Conservation (phyloP, 2,888 invertebrate genomes). For the Noctua comes region DNA sequence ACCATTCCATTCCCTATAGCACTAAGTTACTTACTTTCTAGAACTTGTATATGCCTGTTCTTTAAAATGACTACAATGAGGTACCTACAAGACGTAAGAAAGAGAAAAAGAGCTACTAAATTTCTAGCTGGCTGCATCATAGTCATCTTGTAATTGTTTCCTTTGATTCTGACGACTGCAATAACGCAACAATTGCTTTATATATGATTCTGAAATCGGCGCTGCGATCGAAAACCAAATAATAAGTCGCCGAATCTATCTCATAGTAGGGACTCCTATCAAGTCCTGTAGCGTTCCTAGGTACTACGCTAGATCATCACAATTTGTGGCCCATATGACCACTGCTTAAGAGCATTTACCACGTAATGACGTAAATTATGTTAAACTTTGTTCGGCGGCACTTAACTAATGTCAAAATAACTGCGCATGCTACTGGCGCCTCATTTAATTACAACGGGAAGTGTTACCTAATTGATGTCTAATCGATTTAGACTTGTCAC, state of each 20-base stretch:
- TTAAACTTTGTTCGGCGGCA: constrained; percentile 3
- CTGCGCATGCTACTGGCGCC: constrained; percentile 10
- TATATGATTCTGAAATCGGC: neutral
- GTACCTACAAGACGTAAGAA: neutral
- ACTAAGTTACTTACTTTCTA: neutral
- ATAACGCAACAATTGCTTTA: neutral
- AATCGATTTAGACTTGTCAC: constrained; percentile 20
- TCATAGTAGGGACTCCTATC: too few species aligned
- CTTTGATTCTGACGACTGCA: neutral
- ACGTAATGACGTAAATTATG: constrained; percentile 21
- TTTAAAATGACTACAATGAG: neutral
- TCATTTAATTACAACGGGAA: constrained; percentile 29
- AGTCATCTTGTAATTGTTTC: neutral
- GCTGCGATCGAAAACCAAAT: neutral
- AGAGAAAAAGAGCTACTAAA: neutral
- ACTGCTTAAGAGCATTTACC: constrained; percentile 11
- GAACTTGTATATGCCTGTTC: neutral
- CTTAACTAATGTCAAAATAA: constrained; percentile 34
- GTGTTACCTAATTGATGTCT: constrained; percentile 3
- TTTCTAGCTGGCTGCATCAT: neutral
- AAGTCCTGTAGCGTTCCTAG: neutral
- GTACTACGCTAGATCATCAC: neutral
- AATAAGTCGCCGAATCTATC: neutral
- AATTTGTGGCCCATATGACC: neutral
- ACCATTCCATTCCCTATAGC: neutral